Evolutionary conservation across 1,140 invertebrate species (phyloP).

Genomic region (Homarus americanus): DNA sequence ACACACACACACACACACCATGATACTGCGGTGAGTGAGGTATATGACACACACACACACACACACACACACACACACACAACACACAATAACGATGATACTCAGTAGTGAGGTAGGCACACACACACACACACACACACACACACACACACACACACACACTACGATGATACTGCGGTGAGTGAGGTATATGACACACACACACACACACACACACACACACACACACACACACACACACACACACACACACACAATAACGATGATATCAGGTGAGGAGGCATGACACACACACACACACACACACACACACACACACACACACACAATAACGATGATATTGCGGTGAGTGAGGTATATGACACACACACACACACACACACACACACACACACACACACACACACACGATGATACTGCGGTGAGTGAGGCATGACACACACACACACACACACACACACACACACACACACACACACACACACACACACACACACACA

Average conservation of each 20-base stretch:
- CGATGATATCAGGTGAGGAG: too few relatives aligned
- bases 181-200: too few relatives aligned
- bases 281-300: slow-evolving; percentile 25
- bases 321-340: too few relatives aligned
- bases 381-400: neutral
- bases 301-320: slow-evolving; percentile 31
- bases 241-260: neutral
- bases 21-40: too few relatives aligned
- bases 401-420: too few relatives aligned
- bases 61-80: slow-evolving; percentile 26
- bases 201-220: neutral
- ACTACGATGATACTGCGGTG: neutral
- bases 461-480: slow-evolving; percentile 20
- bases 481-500: slow-evolving; percentile 30
- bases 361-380: neutral
- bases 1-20: neutral
- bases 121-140: neutral
- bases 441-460: neutral
- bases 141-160: neutral
- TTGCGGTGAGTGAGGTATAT: too few relatives aligned
- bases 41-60: slow-evolving; percentile 13
- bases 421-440: too few relatives aligned
- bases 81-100: too few relatives aligned
- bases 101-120: too few relatives aligned
- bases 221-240: neutral